Percentiles rank a stretch among this genome's conserved stretches.
phyloP scores from a whole-genome alignment of 2,113 vertebrate species.

The Ramphastos sulfuratus region DNA sequence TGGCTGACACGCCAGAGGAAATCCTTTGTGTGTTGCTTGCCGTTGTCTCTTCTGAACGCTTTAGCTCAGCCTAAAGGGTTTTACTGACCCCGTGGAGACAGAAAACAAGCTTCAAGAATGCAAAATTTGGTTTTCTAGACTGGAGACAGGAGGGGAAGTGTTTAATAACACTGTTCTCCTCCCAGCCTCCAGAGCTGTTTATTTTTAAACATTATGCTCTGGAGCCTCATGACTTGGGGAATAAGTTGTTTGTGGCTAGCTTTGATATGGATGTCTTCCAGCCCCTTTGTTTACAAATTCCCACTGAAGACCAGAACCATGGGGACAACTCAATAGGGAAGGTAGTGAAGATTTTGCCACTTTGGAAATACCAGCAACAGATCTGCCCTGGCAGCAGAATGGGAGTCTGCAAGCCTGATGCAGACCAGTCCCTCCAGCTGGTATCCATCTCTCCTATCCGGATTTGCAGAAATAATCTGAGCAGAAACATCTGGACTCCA shows the following conservation, averaged over 20 bases:
- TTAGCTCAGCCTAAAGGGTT: background rate
- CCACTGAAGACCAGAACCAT: background rate
- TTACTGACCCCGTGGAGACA: background rate
- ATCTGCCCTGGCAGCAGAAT: background rate
- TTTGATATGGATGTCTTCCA: slow-evolving; percentile 19
- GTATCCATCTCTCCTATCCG: background rate
- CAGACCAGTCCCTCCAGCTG: background rate
- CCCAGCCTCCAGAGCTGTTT: slow-evolving; percentile 1
- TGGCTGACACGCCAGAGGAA: background rate
- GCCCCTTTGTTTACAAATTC: slow-evolving; percentile 39
- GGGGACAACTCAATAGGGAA: slow-evolving; percentile 1
- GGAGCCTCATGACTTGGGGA: slow-evolving; percentile 23
- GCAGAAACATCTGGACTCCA: slow-evolving; percentile 46
- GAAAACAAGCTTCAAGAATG: background rate
- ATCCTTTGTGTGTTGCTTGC: background rate
- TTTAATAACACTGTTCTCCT: background rate
- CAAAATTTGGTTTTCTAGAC: background rate
- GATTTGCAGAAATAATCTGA: slow-evolving; percentile 27
- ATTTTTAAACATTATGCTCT: slow-evolving; percentile 11
- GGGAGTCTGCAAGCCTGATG: background rate
- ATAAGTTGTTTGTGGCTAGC: slow-evolving; percentile 21
- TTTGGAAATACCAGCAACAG: background rate
- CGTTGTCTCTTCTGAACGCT: background rate
- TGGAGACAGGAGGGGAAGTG: slow-evolving; percentile 10
- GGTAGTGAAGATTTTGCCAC: background rate